These are phyloP conservation scores for Colostygia pectinataria DNA, from an alignment of 2,888 invertebrate species.

Conservation along the genomic window DNA sequence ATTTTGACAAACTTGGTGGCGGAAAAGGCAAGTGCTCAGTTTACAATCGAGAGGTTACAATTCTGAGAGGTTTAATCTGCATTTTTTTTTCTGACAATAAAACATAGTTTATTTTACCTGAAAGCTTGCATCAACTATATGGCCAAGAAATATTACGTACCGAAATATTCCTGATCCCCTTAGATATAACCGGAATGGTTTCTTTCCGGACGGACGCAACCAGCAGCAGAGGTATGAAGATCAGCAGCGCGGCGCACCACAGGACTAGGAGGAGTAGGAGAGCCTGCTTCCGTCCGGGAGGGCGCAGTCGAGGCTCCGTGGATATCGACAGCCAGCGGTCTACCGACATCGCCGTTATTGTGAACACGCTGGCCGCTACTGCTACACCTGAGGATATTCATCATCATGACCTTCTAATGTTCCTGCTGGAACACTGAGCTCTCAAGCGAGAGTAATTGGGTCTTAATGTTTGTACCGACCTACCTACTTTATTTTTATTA, in stretches of 20 bases:
- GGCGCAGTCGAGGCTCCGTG: conserved; percentile 81
- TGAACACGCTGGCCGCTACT: conserved; percentile 90
- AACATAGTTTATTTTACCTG: no score
- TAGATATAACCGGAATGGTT: conserved; percentile 64
- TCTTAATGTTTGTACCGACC: no score
- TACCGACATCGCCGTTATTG: conserved; percentile 90
- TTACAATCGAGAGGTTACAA: no score
- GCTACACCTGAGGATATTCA: conserved; percentile 83
- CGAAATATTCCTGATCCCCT: conserved; percentile 61
- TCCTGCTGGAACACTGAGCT: no score
- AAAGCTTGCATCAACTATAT: no score
- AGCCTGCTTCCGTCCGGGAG: conserved; percentile 86
- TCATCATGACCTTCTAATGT: no score
- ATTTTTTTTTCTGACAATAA: no score
- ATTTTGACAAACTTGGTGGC: no score
- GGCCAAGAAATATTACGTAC: conserved; percentile 50
- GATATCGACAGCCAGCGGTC: conserved; percentile 89
- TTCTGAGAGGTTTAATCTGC: no score
- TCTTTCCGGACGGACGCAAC: conserved; percentile 70
- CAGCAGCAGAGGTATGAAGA: conserved; percentile 86
- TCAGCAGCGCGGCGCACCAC: conserved; percentile 86
- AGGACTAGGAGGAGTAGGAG: conserved; percentile 84
- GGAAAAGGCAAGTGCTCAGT: no score
- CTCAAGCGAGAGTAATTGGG: no score
- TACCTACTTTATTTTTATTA: no score